Percentiles rank a stretch among this genome's conserved stretches.
phyloP scores from a whole-genome alignment of 37 sponge, comb jelly and placozoan species.

The Chondrilla cf. caribensis region DNA sequence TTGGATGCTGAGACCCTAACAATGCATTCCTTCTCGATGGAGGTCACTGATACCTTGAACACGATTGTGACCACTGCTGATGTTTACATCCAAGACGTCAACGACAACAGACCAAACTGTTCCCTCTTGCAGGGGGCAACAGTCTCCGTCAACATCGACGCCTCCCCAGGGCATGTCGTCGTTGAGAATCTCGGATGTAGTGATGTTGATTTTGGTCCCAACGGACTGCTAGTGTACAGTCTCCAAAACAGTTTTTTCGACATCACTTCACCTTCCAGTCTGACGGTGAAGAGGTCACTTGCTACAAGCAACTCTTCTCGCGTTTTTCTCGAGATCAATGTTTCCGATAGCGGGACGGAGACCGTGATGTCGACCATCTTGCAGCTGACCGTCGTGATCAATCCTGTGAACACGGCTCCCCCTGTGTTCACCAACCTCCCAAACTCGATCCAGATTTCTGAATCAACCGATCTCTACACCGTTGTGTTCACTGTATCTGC shows the following conservation, averaged over 20 bases:
- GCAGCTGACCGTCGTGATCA: constrained; percentile 27
- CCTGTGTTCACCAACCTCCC: constrained; percentile 63
- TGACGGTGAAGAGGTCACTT: background rate
- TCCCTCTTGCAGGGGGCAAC: background rate
- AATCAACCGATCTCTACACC: constrained; percentile 24
- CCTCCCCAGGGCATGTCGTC: background rate
- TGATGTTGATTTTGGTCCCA: constrained; percentile 47
- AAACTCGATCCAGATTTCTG: constrained; percentile 24
- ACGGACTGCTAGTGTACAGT: constrained; percentile 38
- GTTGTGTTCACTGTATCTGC: constrained; percentile 42
- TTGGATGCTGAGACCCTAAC: constrained; percentile 50
- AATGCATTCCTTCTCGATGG: constrained; percentile 44
- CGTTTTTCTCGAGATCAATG: constrained; percentile 13
- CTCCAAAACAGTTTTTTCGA: constrained; percentile 17
- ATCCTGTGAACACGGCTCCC: constrained; percentile 9
- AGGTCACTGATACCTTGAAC: constrained; percentile 26
- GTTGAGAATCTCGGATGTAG: constrained; percentile 44
- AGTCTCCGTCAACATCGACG: background rate
- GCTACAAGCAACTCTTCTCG: background rate
- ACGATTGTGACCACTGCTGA: background rate
- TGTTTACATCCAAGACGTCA: constrained; percentile 65
- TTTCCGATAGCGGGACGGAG: constrained; percentile 36
- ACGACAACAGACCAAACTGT: constrained; percentile 62
- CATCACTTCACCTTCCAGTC: background rate
- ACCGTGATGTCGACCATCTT: background rate